These are phyloP conservation scores for Melanotaenia parkinsoni DNA, from an alignment of 2,797 vertebrate genomes.

Conservation along the genomic window DNA sequence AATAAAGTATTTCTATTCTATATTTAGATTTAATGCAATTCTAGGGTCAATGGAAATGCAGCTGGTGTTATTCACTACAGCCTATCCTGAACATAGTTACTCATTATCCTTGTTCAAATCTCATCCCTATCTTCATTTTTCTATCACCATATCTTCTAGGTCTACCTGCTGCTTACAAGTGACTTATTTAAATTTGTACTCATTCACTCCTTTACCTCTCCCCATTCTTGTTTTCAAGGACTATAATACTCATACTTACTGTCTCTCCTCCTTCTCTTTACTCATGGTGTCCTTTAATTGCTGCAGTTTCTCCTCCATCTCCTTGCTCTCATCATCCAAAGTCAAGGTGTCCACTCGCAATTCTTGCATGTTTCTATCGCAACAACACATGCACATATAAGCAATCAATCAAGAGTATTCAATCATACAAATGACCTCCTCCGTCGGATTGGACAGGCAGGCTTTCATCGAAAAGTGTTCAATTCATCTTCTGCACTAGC, in stretches of 20 bases:
- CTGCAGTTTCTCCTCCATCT: conserved; percentile 88
- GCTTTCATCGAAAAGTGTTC: conserved; percentile 64
- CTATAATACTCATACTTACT: conserved; percentile 78
- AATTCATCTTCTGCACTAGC: conserved; percentile 59
- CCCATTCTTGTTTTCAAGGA: conserved; percentile 6
- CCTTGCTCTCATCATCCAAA: conserved; percentile 85
- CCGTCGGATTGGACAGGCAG: conserved; percentile 39
- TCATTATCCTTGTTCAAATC: not conserved
- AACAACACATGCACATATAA: conserved; percentile 45
- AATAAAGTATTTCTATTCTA: too few relatives aligned
- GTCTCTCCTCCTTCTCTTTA: conserved; percentile 88
- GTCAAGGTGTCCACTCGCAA: conserved; percentile 84
- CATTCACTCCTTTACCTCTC: not conserved
- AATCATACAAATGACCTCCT: conserved; percentile 73
- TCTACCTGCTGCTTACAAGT: not conserved
- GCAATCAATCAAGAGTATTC: conserved; percentile 62
- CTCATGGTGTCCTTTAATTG: conserved; percentile 86
- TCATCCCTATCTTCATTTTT: not conserved
- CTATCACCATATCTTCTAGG: not conserved
- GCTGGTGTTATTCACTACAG: too few relatives aligned
- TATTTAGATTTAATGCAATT: too few relatives aligned
- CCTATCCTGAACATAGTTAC: not conserved
- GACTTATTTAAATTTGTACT: conserved; percentile 19
- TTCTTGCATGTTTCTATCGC: conserved; percentile 84
- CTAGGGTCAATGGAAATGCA: too few relatives aligned